Percentiles rank a stretch among this genome's conserved stretches.
These are phyloP conservation scores for Griposia aprilina DNA, from an alignment of 2,888 invertebrate genomes.

Conservation along the genomic window DNA sequence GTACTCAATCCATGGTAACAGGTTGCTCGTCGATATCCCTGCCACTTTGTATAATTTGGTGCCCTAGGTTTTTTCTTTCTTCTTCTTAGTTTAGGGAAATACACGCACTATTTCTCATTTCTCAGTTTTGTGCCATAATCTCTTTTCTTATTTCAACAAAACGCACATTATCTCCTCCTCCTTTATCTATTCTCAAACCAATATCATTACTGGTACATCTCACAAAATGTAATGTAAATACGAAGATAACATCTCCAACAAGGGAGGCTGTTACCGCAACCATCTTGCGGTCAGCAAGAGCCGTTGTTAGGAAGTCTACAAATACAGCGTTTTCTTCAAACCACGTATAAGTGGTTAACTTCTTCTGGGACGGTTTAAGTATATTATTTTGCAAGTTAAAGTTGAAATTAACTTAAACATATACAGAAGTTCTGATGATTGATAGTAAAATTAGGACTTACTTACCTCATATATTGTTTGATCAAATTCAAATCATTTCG, in stretches of 20 bases:
- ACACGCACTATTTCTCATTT: too few relatives aligned
- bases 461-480: too few relatives aligned
- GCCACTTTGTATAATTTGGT: too few relatives aligned
- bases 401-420: background rate
- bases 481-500: too few relatives aligned
- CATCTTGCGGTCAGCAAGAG: constrained; percentile 68
- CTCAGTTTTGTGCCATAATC: too few relatives aligned
- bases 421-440: background rate
- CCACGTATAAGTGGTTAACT: constrained; percentile 55
- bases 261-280: constrained; percentile 67
- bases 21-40: too few relatives aligned
- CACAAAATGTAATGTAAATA: constrained; percentile 46
- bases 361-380: constrained; percentile 7
- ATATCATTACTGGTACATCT: constrained; percentile 24
- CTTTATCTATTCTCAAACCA: constrained; percentile 35
- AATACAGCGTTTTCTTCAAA: constrained; percentile 51
- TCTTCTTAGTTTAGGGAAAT: too few relatives aligned
- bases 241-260: constrained; percentile 41
- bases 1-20: too few relatives aligned
- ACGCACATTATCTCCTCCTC: background rate
- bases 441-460: too few relatives aligned
- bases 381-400: constrained; percentile 16
- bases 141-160: background rate
- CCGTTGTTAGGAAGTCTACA: constrained; percentile 58
- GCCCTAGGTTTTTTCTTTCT: too few relatives aligned